Evolutionary conservation across 2,797 vertebrate species (phyloP), one percentile per base, ranked within the genome.

Genomic region (Coreius guichenoti): DNA sequence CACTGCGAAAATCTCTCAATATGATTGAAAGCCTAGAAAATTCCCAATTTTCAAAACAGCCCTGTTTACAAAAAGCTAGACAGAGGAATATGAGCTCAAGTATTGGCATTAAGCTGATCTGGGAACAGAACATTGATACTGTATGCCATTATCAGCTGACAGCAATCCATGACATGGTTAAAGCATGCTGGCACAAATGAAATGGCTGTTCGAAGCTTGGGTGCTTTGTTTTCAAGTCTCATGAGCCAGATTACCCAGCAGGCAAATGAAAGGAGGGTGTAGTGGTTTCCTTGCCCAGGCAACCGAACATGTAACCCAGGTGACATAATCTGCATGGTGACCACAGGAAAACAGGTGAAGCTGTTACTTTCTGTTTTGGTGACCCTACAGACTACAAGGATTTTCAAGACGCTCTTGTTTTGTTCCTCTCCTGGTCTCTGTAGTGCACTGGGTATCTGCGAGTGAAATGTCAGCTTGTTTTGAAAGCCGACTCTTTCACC

Each of bases 401-500:
- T 61, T 67, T 69, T 49, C 36, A 6, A 14, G 14, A 26, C 54
- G 39, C 65, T 63, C 16, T 72, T 58, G 29, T 81, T 79, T 75
- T 54, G 33, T 75, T 90, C 88, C 87, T 45, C 36, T 19, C 85
- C 84, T 87, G 89, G 87, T 89, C 82, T 76, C 88, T 63, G 84
- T 90, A 89, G 72, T 88, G 79, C 54, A 21, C 77, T 85, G 88
- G 39, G 83, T 75, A 90, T 61, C 91, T 89, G 90, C 81, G 87
- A 90, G 85, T 85, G 90, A 91, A 91, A 93, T 89, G 91, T 89
- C 92, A 93, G 89, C 92, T 93, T 93, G 93, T 93, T 95, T 94
- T 95, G 94, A 94, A 95, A 95, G 92, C 74, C 82, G 86, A 94
- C 87, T 91, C 93, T 81, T 58, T 90, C 23, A 73, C 88, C 90